Percentiles rank a stretch among this genome's conserved stretches.
Evolutionary conservation across 2,113 vertebrate species (phyloP).

Genomic region (Engystomops pustulosus): DNA sequence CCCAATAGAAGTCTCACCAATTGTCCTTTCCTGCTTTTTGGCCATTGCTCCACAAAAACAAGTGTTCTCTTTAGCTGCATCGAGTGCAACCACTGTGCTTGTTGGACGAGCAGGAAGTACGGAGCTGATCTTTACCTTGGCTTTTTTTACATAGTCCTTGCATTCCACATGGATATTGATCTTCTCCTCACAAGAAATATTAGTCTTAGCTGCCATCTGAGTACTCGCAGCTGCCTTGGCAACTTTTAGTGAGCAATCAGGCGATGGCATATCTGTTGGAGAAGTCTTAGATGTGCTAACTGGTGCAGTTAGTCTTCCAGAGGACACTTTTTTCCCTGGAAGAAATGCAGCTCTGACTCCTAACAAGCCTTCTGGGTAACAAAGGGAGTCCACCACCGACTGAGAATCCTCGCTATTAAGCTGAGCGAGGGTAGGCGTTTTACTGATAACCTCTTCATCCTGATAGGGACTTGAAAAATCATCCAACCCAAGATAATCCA

Average conservation of each 20-base stretch:
- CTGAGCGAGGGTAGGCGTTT: slow-evolving; percentile 94
- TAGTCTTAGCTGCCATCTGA: slow-evolving; percentile 88
- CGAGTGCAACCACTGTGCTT: slow-evolving; percentile 68
- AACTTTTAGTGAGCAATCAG: slow-evolving; percentile 87
- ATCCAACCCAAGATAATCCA: slow-evolving; percentile 95
- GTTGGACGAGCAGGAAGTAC: slow-evolving; percentile 71
- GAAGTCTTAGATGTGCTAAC: slow-evolving; percentile 81
- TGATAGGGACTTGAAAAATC: slow-evolving; percentile 98
- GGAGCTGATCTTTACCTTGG: slow-evolving; percentile 89
- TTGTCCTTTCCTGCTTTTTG: slow-evolving; percentile 79
- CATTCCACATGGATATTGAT: slow-evolving; percentile 78
- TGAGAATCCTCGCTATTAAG: slow-evolving; percentile 98
- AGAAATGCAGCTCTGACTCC: slow-evolving; percentile 77
- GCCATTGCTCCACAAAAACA: slow-evolving; percentile 77
- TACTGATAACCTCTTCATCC: slow-evolving; percentile 95
- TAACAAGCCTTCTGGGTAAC: slow-evolving; percentile 85
- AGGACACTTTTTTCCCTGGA: slow-evolving; percentile 81
- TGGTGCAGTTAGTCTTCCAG: slow-evolving; percentile 75
- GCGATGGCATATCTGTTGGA: slow-evolving; percentile 77
- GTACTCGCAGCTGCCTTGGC: slow-evolving; percentile 89
- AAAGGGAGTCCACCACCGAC: slow-evolving; percentile 91
- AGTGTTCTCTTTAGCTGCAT: slow-evolving; percentile 78
- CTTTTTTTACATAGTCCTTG: slow-evolving; percentile 94
- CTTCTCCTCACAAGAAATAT: slow-evolving; percentile 75
- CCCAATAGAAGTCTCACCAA: slow-evolving; percentile 69